phyloP scores from a whole-genome alignment of 64 coral and sea anemone species.

The Stichodactyla helianthus region DNA sequence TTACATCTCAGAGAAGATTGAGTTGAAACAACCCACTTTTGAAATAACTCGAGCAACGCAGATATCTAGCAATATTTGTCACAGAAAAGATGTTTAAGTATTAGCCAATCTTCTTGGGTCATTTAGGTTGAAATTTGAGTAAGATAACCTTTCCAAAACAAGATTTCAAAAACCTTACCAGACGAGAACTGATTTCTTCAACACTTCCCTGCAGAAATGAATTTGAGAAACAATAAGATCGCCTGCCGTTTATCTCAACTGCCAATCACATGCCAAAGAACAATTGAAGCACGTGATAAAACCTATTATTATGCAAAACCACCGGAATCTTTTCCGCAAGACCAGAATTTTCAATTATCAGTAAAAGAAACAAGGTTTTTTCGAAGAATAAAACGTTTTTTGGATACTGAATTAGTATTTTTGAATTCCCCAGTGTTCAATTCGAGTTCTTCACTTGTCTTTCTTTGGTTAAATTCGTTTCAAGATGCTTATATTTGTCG shows the following conservation, averaged over 20 bases:
- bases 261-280: slow-evolving; percentile 94
- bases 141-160: slow-evolving; percentile 62
- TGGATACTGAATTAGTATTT: slow-evolving; percentile 33
- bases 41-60: slow-evolving; percentile 72
- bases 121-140: slow-evolving; percentile 41
- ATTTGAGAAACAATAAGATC: slow-evolving; percentile 97
- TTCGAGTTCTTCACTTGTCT: not conserved
- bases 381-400: slow-evolving; percentile 38
- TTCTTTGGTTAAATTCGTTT: slow-evolving; percentile 14
- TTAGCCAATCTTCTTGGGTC: slow-evolving; percentile 31
- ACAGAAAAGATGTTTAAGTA: slow-evolving; percentile 52
- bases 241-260: slow-evolving; percentile 82
- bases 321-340: slow-evolving; percentile 94
- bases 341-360: slow-evolving; percentile 95
- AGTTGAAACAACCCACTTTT: slow-evolving; percentile 81
- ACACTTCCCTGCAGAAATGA: slow-evolving; percentile 87
- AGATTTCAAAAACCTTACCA: slow-evolving; percentile 93
- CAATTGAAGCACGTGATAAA: slow-evolving; percentile 88
- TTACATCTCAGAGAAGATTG: slow-evolving; percentile 1
- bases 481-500: slow-evolving; percentile 31
- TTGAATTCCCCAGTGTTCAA: slow-evolving; percentile 12
- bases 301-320: slow-evolving; percentile 99
- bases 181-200: slow-evolving; percentile 69
- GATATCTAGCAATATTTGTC: slow-evolving; percentile 73
- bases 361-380: slow-evolving; percentile 64